Evolutionary conservation across 1,140 invertebrate species (phyloP), one percentile per base, ranked within the genome.

Genomic region (Aphelenchoides besseyi): DNA sequence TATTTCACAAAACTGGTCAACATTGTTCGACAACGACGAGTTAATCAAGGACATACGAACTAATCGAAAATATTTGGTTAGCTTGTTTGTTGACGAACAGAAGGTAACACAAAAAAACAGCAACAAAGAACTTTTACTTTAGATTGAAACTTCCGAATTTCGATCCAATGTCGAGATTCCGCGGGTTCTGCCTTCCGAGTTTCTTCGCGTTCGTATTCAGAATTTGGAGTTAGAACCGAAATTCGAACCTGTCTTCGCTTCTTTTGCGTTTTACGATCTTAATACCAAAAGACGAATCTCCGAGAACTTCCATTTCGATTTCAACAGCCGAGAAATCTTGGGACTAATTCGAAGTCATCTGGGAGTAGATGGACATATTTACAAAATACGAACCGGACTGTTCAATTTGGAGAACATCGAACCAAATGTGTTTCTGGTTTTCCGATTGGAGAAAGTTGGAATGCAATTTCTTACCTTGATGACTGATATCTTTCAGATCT

Each of bases 291-390:
- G 64, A 41, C 73, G 72, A 62, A 48, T 83, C 1, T 79, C 82
- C 3, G 81, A 83, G 71, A 77, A 74, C 16, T 82, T 83, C 30
- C 70, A 84, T 59, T 84, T 83, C 52, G 80, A 84, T 67, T 63
- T 74, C 32, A 80, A 80, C 69, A 28, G 69, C 9, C 57, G 64
- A 2, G 67, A 75, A 33, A 36, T 71, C 16, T 37, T 66, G 18
- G 37, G 72, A n/a, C 29, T 77, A 1, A 61, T 75, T 36, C 18
- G 69, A 18, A 69, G 33, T 12, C 63, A 71, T 66, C 12, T 66
- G 35, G 64, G 32, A 48, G 29, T 63, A 23, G 74, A 69, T 66
- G 66, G 59, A 41, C 1, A 73, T 36, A 48, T 41, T 18, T 69
- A 26, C 29, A 72, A 57, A 67, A 18, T 26, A 26, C 72, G 68